These are phyloP conservation scores for Balearica regulorum DNA, from an alignment of 2,797 vertebrate genomes.

Conservation along the genomic window DNA sequence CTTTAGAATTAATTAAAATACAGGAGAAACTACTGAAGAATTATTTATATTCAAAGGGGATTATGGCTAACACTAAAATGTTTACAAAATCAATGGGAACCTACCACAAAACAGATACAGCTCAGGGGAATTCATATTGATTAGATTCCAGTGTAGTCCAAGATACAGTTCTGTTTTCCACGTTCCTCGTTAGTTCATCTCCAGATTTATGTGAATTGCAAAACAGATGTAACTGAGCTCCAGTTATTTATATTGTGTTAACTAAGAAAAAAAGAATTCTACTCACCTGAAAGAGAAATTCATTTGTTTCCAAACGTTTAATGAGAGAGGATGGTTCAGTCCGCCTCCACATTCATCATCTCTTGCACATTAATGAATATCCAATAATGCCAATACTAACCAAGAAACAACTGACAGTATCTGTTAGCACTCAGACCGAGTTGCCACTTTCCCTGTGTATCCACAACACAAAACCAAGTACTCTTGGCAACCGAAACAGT, in stretches of 20 bases:
- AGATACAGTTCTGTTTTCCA: not conserved
- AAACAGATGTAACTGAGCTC: not conserved
- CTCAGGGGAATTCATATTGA: slow-evolving; percentile 27
- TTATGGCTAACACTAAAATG: slow-evolving; percentile 15
- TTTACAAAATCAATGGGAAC: slow-evolving; percentile 22
- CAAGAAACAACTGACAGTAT: not conserved
- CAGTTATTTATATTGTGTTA: slow-evolving; percentile 21
- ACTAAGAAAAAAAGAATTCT: not conserved
- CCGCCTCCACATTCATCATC: slow-evolving; percentile 18
- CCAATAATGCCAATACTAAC: slow-evolving; percentile 12
- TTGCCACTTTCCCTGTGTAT: not conserved
- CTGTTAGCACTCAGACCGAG: not conserved
- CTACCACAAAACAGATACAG: not conserved
- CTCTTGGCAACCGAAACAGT: not conserved
- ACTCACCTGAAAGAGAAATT: slow-evolving; percentile 7
- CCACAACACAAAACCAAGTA: not conserved
- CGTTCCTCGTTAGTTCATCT: slow-evolving; percentile 35
- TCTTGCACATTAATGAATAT: slow-evolving; percentile 16
- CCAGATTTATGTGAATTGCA: slow-evolving; percentile 1
- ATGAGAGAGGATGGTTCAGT: slow-evolving; percentile 8
- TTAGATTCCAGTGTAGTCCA: not conserved
- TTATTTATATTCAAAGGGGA: slow-evolving; percentile 31
- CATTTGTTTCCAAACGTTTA: slow-evolving; percentile 26
- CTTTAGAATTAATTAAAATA: slow-evolving; percentile 43
- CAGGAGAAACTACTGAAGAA: not conserved